A percentile compares a stretch with the other conserved stretches of the same genome.
These are phyloP conservation scores for Clanis bilineata DNA, from an alignment of 2,888 invertebrate species.

Conservation along the genomic window DNA sequence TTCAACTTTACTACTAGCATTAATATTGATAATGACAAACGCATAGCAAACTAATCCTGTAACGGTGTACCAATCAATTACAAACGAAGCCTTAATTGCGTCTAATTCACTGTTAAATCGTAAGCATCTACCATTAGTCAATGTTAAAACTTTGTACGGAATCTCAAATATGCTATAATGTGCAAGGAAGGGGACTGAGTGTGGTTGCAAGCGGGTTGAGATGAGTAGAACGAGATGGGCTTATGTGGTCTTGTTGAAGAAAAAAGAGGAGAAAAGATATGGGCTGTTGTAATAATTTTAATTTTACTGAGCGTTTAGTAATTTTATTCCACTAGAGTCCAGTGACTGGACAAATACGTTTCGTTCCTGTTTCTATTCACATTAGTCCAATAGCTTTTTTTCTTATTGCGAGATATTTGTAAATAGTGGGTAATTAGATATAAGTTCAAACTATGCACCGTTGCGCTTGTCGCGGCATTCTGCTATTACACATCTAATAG, in stretches of 20 bases:
- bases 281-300: too few relatives aligned
- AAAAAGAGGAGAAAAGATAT: not conserved
- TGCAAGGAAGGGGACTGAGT: not conserved
- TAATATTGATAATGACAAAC: not conserved
- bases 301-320: too few relatives aligned
- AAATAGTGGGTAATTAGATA: too few relatives aligned
- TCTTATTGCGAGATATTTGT: too few relatives aligned
- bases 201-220: not conserved
- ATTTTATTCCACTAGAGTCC: too few relatives aligned
- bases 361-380: too few relatives aligned
- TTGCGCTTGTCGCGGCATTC: too few relatives aligned
- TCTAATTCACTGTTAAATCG: slow-evolving; percentile 18
- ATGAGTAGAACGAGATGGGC: not conserved
- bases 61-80: slow-evolving; percentile 22
- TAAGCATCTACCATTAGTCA: slow-evolving; percentile 17
- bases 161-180: slow-evolving; percentile 18
- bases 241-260: not conserved
- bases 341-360: too few relatives aligned
- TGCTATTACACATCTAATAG: too few relatives aligned
- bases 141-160: slow-evolving; percentile 18
- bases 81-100: slow-evolving; percentile 21
- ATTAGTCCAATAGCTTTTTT: too few relatives aligned
- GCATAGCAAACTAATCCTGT: slow-evolving; percentile 13
- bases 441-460: too few relatives aligned
- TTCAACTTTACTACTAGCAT: not conserved